phyloP scores from a whole-genome alignment of 2,113 vertebrate species.

The Ptilonorhynchus violaceus region DNA sequence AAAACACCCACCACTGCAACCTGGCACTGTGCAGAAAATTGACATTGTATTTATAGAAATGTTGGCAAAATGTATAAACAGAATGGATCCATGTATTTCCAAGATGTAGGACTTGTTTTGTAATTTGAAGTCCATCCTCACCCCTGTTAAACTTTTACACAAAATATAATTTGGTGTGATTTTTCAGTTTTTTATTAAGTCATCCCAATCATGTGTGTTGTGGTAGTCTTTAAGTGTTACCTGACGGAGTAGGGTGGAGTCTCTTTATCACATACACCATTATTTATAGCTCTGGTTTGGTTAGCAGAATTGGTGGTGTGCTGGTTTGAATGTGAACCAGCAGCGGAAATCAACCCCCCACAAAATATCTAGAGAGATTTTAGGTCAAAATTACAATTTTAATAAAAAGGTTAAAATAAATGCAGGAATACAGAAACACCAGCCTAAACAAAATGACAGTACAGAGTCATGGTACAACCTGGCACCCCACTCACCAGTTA shows the following conservation, averaged over 20 bases:
- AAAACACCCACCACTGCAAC: background rate
- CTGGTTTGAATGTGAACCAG: too few relatives aligned
- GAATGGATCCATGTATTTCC: background rate
- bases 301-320: background rate
- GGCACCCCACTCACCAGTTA: too few relatives aligned
- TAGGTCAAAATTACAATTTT: too few relatives aligned
- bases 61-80: background rate
- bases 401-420: too few relatives aligned
- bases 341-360: too few relatives aligned
- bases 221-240: background rate
- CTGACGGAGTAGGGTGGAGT: background rate
- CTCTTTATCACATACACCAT: background rate
- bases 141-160: background rate
- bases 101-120: background rate
- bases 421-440: too few relatives aligned
- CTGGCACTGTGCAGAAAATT: background rate
- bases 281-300: background rate
- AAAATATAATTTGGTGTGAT: background rate
- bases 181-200: background rate
- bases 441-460: too few relatives aligned
- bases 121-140: background rate
- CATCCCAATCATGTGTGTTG: background rate
- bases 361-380: too few relatives aligned
- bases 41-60: background rate
- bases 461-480: too few relatives aligned